phyloP scores from a whole-genome alignment of 1,140 invertebrate species.

The Bacillus rossius region DNA sequence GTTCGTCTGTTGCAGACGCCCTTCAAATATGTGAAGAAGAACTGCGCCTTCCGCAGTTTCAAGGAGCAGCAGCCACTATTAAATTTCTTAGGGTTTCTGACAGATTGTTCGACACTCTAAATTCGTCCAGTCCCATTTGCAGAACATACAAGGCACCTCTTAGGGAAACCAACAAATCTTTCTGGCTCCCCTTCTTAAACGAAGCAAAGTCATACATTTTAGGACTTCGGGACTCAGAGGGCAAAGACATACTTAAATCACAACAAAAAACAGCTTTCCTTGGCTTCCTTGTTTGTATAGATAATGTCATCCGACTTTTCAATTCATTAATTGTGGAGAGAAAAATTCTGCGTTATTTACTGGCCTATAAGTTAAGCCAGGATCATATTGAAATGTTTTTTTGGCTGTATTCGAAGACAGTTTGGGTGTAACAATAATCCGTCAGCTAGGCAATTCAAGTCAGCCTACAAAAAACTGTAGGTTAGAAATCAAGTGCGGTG shows the following conservation, averaged over 20 bases:
- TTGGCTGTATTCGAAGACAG: constrained; percentile 26
- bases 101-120: constrained; percentile 20
- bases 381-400: constrained; percentile 41
- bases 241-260: not conserved
- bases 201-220: constrained; percentile 7
- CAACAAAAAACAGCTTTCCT: constrained; percentile 29
- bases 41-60: constrained; percentile 1
- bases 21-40: constrained; percentile 11
- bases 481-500: not conserved
- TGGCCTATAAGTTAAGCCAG: constrained; percentile 37
- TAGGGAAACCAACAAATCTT: not conserved
- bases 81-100: constrained; percentile 4
- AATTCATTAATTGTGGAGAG: constrained; percentile 14
- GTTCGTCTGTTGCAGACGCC: constrained; percentile 12
- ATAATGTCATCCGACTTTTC: constrained; percentile 27
- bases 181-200: constrained; percentile 12
- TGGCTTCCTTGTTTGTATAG: constrained; percentile 28
- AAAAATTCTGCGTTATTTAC: constrained; percentile 20
- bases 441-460: constrained; percentile 30
- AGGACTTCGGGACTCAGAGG: not conserved
- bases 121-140: constrained; percentile 7
- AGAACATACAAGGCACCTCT: constrained; percentile 19
- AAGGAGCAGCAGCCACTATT: not conserved
- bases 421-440: constrained; percentile 39
- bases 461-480: constrained; percentile 7